phyloP scores from a whole-genome alignment of 2,113 vertebrate species.

The Corythoichthys haematopterus region DNA sequence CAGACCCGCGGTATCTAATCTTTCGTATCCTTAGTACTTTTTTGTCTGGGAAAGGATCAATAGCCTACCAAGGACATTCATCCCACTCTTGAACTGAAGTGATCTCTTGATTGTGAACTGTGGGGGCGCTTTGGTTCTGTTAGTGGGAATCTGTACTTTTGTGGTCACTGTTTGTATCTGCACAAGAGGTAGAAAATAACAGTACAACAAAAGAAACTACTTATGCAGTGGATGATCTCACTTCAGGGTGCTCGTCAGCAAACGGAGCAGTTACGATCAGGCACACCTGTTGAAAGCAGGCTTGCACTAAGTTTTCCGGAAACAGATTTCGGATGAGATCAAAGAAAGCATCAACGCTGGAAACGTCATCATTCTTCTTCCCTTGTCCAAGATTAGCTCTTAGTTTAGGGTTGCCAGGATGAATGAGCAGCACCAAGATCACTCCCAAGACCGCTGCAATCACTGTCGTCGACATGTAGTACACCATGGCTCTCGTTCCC shows the following conservation, averaged over 20 bases:
- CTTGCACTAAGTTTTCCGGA: slow-evolving; percentile 95
- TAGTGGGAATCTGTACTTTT: slow-evolving; percentile 80
- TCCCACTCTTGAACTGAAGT: slow-evolving; percentile 95
- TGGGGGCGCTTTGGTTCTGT: slow-evolving; percentile 75
- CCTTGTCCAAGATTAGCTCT: slow-evolving; percentile 88
- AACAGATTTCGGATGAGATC: slow-evolving; percentile 96
- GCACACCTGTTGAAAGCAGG: slow-evolving; percentile 94
- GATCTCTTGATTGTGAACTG: slow-evolving; percentile 83
- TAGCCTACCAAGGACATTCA: slow-evolving; percentile 91
- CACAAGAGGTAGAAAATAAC: slow-evolving; percentile 18
- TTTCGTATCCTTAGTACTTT: not conserved
- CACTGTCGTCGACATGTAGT: slow-evolving; percentile 96
- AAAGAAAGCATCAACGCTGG: slow-evolving; percentile 91
- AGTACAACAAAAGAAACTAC: slow-evolving; percentile 14
- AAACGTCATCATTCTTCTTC: slow-evolving; percentile 96
- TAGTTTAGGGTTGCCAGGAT: slow-evolving; percentile 93
- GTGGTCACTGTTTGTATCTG: slow-evolving; percentile 93
- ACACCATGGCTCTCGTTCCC: slow-evolving; percentile 94
- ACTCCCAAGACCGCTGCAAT: slow-evolving; percentile 92
- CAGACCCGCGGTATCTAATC: not conserved
- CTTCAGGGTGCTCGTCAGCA: not conserved
- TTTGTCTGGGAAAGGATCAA: not conserved
- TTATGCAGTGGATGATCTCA: not conserved
- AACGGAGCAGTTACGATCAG: not conserved
- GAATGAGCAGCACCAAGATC: slow-evolving; percentile 89